These are phyloP conservation scores for Leptopterna dolabrata DNA, from an alignment of 2,888 invertebrate species.

Conservation along the genomic window DNA sequence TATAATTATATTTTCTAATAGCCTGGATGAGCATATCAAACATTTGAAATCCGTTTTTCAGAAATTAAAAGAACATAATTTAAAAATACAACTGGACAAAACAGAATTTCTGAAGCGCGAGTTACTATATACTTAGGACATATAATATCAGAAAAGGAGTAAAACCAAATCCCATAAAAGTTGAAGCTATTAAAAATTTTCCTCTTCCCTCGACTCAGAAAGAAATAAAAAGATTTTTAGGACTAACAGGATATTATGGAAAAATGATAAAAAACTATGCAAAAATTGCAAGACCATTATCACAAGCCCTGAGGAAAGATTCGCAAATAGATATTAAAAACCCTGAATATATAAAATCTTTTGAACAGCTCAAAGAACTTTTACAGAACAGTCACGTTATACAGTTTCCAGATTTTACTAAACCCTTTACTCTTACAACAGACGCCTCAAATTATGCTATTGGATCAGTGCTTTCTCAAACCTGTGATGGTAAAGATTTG, in stretches of 20 bases:
- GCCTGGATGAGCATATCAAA: constrained; percentile 32
- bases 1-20: constrained; percentile 51
- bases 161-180: background rate
- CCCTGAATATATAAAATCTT: background rate
- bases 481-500: too few species aligned
- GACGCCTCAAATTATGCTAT: too few species aligned
- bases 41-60: constrained; percentile 17
- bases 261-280: background rate
- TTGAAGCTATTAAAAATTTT: background rate
- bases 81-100: constrained; percentile 53
- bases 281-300: background rate
- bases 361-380: background rate
- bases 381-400: background rate
- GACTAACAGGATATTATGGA: background rate
- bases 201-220: background rate
- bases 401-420: background rate
- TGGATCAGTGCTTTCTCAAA: too few species aligned
- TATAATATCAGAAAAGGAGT: background rate
- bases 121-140: constrained; percentile 30
- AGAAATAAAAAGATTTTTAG: background rate
- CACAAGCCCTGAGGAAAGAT: background rate
- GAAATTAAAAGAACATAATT: background rate
- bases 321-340: background rate
- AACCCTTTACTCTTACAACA: background rate
- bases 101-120: constrained; percentile 54